Evolutionary conservation across 2,113 vertebrate species (phyloP).

Genomic region (Anguilla japonica): DNA sequence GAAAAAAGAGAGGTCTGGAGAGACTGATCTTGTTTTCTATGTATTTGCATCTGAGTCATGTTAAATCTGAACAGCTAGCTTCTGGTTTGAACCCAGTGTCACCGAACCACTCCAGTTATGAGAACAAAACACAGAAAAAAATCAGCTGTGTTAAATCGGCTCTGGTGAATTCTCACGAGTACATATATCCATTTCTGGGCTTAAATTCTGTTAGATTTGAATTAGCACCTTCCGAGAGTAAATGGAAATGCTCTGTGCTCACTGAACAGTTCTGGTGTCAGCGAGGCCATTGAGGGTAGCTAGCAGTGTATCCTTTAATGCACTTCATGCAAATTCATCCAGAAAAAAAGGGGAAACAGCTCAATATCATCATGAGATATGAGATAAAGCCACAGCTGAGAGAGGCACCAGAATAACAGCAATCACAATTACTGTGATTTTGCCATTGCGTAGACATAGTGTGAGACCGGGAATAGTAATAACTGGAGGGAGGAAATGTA

Average conservation of each 20-base stretch:
- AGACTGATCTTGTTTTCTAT: neutral
- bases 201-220: neutral
- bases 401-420: constrained; percentile 58
- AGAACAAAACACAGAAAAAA: neutral
- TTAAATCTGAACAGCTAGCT: neutral
- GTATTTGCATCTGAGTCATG: neutral
- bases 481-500: neutral
- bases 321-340: neutral
- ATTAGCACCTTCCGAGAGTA: neutral
- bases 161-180: neutral
- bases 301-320: neutral
- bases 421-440: constrained; percentile 68
- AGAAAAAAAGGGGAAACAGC: neutral
- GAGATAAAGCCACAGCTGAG: neutral
- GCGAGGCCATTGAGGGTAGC: neutral
- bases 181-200: neutral
- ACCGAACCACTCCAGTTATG: neutral
- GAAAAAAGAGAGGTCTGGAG: too few species aligned
- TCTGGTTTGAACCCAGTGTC: neutral
- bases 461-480: neutral
- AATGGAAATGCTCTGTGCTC: neutral
- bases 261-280: neutral
- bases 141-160: neutral
- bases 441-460: constrained; percentile 40
- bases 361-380: neutral